Percentiles rank a stretch among this genome's conserved stretches.
Conservation (phyloP, 92 coral and sea anemone genomes). For the Chrysogorgia sp. region DNA sequence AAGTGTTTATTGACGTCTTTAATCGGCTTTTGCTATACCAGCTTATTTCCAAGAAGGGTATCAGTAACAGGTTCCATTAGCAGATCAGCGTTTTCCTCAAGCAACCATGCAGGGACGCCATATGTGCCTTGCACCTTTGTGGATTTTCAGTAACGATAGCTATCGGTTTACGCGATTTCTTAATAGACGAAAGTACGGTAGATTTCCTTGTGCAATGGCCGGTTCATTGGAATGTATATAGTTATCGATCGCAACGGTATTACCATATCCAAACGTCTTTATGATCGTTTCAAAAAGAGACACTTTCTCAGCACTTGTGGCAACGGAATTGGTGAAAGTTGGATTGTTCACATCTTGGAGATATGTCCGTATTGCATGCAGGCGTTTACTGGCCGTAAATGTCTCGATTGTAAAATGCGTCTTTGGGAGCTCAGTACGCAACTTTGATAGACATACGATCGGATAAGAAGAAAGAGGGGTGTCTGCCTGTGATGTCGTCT, state of each 20-base stretch:
- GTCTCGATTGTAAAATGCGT: neutral
- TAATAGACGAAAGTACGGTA: conserved; percentile 19
- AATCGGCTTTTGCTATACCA: neutral
- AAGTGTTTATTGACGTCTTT: conserved; percentile 28
- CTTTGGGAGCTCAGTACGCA: neutral
- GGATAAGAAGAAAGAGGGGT: conserved; percentile 11
- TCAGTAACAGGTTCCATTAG: conserved; percentile 12
- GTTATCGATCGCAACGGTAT: conserved; percentile 21
- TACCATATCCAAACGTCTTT: conserved; percentile 42
- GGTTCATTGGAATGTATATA: conserved; percentile 27
- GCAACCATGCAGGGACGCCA: conserved; percentile 45
- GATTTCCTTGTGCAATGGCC: conserved; percentile 32
- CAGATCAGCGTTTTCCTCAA: conserved; percentile 18
- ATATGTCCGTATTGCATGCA: conserved; percentile 36
- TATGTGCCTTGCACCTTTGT: conserved; percentile 52
- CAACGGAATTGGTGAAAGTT: conserved; percentile 9
- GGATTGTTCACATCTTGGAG: conserved; percentile 32
- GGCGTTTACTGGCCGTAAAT: conserved; percentile 39
- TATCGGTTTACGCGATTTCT: conserved; percentile 51
- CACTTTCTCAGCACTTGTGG: conserved; percentile 32
- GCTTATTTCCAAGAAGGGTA: conserved; percentile 13
- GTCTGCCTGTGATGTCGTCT: neutral
- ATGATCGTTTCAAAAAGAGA: conserved; percentile 21
- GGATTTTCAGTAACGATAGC: conserved; percentile 46
- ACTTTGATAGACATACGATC: conserved; percentile 24